Evolutionary conservation across 64 coral and sea anemone species (phyloP), one percentile per base, ranked within the genome.

Genomic region (Montipora efflorescens): DNA sequence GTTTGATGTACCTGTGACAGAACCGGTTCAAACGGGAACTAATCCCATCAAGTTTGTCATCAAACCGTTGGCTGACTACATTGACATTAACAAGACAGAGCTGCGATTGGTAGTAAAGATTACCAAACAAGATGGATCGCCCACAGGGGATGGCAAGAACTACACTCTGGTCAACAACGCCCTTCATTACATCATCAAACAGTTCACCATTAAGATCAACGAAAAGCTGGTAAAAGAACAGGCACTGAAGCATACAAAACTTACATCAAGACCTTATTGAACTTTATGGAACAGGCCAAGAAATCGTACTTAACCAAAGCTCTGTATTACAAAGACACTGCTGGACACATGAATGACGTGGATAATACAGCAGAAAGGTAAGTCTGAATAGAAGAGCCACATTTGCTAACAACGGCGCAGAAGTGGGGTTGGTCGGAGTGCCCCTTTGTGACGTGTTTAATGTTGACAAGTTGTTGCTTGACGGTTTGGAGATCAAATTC

Each of bases 161-260:
- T 50, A 81, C n/a, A 84, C 64, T 1, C n/a, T 77, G 1, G 75
- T 80, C 23, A 92, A 92, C 83, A 94, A 94, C 16, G 57, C 86
- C n/a, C 58, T 94, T 16, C 92, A 88, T 36, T 81, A 76, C 4
- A 88, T 94, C 28, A 94, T 94, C 48, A 94, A 89, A 79, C 92
- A 94, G 25, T 44, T 89, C 10, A 89, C 92, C 4, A 73, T 88
- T 47, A 94, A 80, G 59, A 88, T 94, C 12, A 94, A 94, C 58
- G 85, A 73, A 19, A 94, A 85, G 0, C 21, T 88, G 10, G 85
- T 94, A 0, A 94, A 85, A 43, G 76, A 78, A 19, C 62, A 16
- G 67, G 89, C 21, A 51, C 69, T 0, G 76, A 94, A 76, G 92
- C 84, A 1, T 93, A 88, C 76, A 93, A 93, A 47, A 66, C 82